Evolutionary conservation across 2,888 invertebrate species (phyloP).

Genomic region (Bembecia ichneumoniformis): DNA sequence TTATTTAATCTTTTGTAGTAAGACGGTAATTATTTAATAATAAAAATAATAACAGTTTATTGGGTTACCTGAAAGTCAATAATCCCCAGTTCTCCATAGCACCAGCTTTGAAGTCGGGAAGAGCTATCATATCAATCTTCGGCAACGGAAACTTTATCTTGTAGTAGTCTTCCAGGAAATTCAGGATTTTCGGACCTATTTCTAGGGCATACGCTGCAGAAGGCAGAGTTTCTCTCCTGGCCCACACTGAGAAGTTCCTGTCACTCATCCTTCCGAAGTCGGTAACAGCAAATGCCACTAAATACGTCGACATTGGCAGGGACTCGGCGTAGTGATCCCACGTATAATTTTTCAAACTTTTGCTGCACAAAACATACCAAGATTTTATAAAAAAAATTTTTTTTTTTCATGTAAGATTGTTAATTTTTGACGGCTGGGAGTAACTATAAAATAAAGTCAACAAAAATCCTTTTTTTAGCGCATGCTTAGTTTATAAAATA

Average conservation of each 20-base stretch:
- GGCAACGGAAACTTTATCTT: conserved; percentile 82
- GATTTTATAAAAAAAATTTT: too few species aligned
- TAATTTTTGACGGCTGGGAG: too few species aligned
- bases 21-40: too few species aligned
- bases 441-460: too few species aligned
- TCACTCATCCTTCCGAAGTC: conserved; percentile 77
- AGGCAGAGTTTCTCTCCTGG: conserved; percentile 76
- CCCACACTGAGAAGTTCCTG: conserved; percentile 79
- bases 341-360: conserved; percentile 73
- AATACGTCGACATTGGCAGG: conserved; percentile 90
- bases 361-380: conserved; percentile 41
- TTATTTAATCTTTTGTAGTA: too few species aligned
- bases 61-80: conserved; percentile 77
- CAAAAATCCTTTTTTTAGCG: too few species aligned
- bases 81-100: conserved; percentile 94
- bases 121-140: conserved; percentile 93
- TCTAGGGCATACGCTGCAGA: conserved; percentile 82
- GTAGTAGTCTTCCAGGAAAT: conserved; percentile 81
- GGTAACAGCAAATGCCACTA: conserved; percentile 87
- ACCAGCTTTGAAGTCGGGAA: conserved; percentile 90
- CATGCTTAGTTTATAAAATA: too few species aligned
- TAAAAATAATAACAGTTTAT: too few species aligned
- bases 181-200: conserved; percentile 82
- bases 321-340: conserved; percentile 86
- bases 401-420: too few species aligned